Base-by-base conservation (phyloP, 2,888 invertebrate genomes). In the Ectobius pallidus region DNA sequence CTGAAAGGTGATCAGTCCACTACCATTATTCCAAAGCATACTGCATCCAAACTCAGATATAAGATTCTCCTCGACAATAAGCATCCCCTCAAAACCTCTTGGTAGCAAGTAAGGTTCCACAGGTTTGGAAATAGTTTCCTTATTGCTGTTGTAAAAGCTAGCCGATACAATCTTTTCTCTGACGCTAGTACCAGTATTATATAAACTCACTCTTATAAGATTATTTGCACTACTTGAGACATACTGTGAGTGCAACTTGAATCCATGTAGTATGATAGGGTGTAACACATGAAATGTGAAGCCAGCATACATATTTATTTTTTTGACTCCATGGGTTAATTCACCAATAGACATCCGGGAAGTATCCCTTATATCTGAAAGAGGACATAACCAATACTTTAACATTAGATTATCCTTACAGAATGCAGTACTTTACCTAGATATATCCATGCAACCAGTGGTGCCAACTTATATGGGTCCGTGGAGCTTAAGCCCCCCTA, bases 21-120 rank as follows among this genome's bases (percentile, higher is more conserved):
- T 71, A 14, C 42, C 65, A 58, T 72, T 70, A 22, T 70, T 55
- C 77, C 75, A 76, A 9, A 55, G 34, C 1, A 68, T 39, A 18
- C 52, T 44, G 39, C 75, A 76, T 3, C 55, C 27, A 61, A 27
- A 34, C 7, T 39, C 22, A n/a, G 22, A 27, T 25, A 46, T 34
- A 1, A 9, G 20, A 4, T 16, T 34, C 18, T n/a, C 9, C 44
- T 76, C 74, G 14, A 77, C 30, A 18, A 74, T 42, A 52, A 76
- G 44, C 63, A 71, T 69, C 3, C 73, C 76, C 52, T 77, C 76
- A 70, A 76, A 77, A 18, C 73, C 73, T 71, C 75, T 75, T 1
- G 75, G 76, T 16, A 77, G 68, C n/a, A 75, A n/a, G 14, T 72
- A 70, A 22, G 72, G 72, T 14, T 74, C 75, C 18, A 75, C 73